Conservation (phyloP, 2,113 vertebrate species). For the rat (Rattus norvegicus) region DNA sequence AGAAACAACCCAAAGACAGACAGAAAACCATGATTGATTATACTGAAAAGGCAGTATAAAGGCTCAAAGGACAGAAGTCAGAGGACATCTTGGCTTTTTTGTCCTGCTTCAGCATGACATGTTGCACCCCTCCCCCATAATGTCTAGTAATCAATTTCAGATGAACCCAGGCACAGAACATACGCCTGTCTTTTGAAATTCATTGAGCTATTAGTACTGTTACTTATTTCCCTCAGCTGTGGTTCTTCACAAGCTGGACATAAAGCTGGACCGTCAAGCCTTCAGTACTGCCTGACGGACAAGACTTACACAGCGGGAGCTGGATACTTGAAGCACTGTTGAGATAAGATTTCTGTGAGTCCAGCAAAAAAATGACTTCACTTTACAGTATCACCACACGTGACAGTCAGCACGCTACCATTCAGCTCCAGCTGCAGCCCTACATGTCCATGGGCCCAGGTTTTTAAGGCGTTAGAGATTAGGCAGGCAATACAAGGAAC, state of each 20-base stretch:
- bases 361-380: not conserved
- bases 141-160: slow-evolving; percentile 22
- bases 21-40: slow-evolving; percentile 49
- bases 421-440: not conserved
- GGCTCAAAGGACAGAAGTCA: not conserved
- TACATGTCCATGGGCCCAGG: not conserved
- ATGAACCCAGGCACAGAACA: not conserved
- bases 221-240: not conserved
- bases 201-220: not conserved
- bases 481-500: not conserved
- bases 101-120: not conserved
- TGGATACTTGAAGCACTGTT: not conserved
- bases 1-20: not conserved
- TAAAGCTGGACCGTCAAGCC: not conserved
- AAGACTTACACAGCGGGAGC: not conserved
- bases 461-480: not conserved
- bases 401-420: not conserved
- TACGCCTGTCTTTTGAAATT: not conserved
- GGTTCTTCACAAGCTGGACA: not conserved
- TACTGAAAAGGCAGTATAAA: not conserved
- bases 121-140: not conserved
- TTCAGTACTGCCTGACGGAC: not conserved
- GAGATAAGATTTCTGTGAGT: not conserved
- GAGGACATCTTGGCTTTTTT: not conserved
- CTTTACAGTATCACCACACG: not conserved